Base-by-base conservation (phyloP, 2,113 vertebrate genomes). In the Bolborhynchus lineola region DNA sequence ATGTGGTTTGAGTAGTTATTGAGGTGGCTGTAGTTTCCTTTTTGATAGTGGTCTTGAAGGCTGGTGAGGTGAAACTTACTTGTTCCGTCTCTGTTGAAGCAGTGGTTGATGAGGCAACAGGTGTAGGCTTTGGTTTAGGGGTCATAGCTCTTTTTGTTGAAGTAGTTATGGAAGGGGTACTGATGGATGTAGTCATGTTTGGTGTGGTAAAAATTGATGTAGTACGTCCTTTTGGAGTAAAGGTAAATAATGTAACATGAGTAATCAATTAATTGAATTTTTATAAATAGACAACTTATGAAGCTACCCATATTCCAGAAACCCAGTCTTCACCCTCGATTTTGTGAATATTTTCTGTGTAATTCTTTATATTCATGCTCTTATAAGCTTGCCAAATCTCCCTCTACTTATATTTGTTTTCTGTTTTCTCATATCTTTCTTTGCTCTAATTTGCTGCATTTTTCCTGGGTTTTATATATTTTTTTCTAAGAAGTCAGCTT, bases 161-260 rank as follows among this genome's bases (percentile, higher is more conserved):
- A 3, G 29, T 88, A 9, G 14, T 76, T 65, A 78, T 13, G 5
- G 33, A 60, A 16, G 87, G 57, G 1, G 64, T 28, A 17, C 28
- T 44, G 62, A 91, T 80, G 64, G 68, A 24, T 35, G 93, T 88
- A 79, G 92, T 93, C 82, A 83, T 50, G 44, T 52, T 88, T 59
- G 53, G 46, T 49, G 49, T 86, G n/a, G 70, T 84, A 60, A 81
- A 60, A 91, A 68, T 19, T 29, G 70, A 47, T 68, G 95, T 95
- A 52, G 89, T 97, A 39, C 52, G 89, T 64, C 89, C 96, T 97
- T 93, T 93, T 18, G 52, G 47, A 64, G 15, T 39, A 93, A 84
- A 89, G 33, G 24, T 19, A 86, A 93, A 90, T 37, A 81, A 77
- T 41, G 67, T 7, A 65, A 63, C 25, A 44, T 91, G 15, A 96